Percentiles rank a stretch among this genome's conserved stretches.
Evolutionary conservation across 2,797 vertebrate genomes (phyloP).

Genomic region (Toxotes lorentzi): DNA sequence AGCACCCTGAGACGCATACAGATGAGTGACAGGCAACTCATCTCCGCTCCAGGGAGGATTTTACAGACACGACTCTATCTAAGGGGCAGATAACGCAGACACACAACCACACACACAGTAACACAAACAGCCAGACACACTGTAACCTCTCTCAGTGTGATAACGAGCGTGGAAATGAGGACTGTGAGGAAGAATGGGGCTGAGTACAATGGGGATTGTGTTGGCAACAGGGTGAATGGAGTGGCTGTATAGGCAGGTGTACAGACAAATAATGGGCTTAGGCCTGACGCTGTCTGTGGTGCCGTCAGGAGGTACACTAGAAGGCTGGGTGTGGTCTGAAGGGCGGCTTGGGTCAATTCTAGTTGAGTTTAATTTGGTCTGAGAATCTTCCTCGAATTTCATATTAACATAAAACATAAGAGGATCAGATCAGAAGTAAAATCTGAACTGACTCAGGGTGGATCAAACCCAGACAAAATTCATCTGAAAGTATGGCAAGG

Average conservation of each 20-base stretch:
- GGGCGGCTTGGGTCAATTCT: not conserved
- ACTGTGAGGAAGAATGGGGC: constrained; percentile 75
- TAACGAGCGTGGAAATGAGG: constrained; percentile 83
- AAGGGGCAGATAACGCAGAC: constrained; percentile 77
- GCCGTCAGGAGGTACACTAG: constrained; percentile 32
- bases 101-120: constrained; percentile 35
- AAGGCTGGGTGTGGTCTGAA: constrained; percentile 21
- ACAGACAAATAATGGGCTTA: constrained; percentile 64
- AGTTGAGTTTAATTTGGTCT: not conserved
- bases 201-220: constrained; percentile 78
- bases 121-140: constrained; percentile 66
- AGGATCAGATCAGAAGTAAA: not conserved
- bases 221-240: constrained; percentile 65
- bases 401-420: no score
- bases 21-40: constrained; percentile 85
- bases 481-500: not conserved
- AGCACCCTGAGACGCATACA: constrained; percentile 77
- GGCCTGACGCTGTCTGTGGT: constrained; percentile 62
- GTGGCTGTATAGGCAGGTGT: constrained; percentile 71
- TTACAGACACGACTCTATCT: constrained; percentile 83
- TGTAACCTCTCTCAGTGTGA: constrained; percentile 76
- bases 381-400: no score
- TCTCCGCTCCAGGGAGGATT: constrained; percentile 82
- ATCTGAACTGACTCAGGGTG: not conserved
- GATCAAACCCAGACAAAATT: not conserved